phyloP scores from a whole-genome alignment of 2,888 invertebrate species.

The Lottia scabra region DNA sequence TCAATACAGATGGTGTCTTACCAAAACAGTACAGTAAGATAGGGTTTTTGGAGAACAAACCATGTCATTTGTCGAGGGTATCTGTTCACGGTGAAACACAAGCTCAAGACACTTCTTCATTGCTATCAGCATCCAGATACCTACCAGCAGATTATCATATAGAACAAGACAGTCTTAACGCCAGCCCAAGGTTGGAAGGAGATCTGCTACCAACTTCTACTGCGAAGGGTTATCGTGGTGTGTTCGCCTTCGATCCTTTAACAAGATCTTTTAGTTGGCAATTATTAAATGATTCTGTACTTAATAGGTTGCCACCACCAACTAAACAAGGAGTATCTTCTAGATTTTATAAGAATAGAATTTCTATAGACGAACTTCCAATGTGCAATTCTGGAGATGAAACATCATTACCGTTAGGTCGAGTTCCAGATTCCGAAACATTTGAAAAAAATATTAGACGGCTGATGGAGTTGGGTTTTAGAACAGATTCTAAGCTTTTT shows the following conservation, averaged over 20 bases:
- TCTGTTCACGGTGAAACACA: slow-evolving; percentile 5
- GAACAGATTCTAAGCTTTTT: not conserved
- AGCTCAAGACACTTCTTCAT: not conserved
- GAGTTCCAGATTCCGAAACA: not conserved
- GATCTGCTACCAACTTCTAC: not conserved
- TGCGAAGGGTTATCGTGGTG: slow-evolving; percentile 9
- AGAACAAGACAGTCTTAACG: no score
- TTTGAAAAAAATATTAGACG: not conserved
- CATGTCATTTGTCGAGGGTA: slow-evolving; percentile 1
- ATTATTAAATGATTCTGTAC: not conserved
- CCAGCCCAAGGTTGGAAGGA: not conserved
- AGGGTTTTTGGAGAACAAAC: not conserved
- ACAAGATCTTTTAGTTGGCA: slow-evolving; percentile 10
- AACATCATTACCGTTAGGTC: not conserved
- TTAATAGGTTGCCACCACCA: not conserved
- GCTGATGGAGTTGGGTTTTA: slow-evolving; percentile 12
- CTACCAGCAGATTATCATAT: not conserved
- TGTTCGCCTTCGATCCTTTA: slow-evolving; percentile 8
- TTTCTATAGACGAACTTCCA: not conserved
- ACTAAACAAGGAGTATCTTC: not conserved
- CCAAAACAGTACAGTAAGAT: slow-evolving; percentile 14
- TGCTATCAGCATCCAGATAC: not conserved
- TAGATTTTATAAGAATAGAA: not conserved
- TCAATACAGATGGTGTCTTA: slow-evolving; percentile 32
- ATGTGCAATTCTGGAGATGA: slow-evolving; percentile 3